These are phyloP conservation scores for Zapornia atra DNA, from an alignment of 2,113 vertebrate genomes.

Conservation along the genomic window DNA sequence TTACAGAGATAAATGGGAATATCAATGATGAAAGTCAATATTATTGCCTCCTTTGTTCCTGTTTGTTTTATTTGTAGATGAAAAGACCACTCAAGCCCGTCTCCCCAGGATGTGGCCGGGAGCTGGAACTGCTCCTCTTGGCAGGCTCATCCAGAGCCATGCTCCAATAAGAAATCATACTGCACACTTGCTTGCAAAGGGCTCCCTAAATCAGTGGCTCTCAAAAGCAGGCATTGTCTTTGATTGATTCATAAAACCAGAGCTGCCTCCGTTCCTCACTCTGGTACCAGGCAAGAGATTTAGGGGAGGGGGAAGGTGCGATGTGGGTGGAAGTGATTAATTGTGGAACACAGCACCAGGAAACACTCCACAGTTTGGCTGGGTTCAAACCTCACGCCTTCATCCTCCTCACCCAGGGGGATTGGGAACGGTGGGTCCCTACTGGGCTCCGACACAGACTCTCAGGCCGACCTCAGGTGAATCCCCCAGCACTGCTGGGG, in stretches of 20 bases:
- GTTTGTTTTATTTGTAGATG: slow-evolving; percentile 69
- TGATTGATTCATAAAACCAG: slow-evolving; percentile 67
- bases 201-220: slow-evolving; percentile 48
- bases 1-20: slow-evolving; percentile 62
- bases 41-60: slow-evolving; percentile 63
- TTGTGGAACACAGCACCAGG: neutral
- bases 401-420: neutral
- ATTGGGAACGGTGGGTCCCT: neutral
- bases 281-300: neutral
- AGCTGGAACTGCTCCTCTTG: slow-evolving; percentile 51
- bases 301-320: neutral
- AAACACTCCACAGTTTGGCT: neutral
- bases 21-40: slow-evolving; percentile 67
- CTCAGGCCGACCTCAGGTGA: neutral
- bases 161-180: slow-evolving; percentile 38
- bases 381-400: neutral
- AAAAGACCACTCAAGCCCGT: slow-evolving; percentile 35
- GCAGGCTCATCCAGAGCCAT: neutral
- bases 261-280: slow-evolving; percentile 1
- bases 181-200: slow-evolving; percentile 37
- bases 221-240: slow-evolving; percentile 42
- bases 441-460: neutral
- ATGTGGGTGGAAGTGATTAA: slow-evolving; percentile 52
- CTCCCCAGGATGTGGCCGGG: slow-evolving; percentile 11
- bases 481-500: neutral